Base-by-base conservation (phyloP, 2,888 invertebrate species). In the Sabatieria punctata region DNA sequence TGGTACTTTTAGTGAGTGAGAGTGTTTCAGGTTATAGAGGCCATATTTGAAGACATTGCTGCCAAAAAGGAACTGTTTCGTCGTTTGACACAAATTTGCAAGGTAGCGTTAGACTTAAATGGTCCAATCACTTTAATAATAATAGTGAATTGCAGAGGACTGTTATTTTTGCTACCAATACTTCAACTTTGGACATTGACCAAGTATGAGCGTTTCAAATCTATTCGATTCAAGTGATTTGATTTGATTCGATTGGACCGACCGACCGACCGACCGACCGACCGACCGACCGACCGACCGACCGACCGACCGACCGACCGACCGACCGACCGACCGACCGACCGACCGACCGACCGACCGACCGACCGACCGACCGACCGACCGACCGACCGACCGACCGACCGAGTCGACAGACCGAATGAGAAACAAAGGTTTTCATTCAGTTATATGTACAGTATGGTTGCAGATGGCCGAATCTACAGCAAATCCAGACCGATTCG, bases 101-200 rank as follows among this genome's bases (percentile, higher is more conserved):
- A 61, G 47, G 54, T 58, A n/a, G n/a, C n/a, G n/a, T n/a, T n/a
- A n/a, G n/a, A n/a, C n/a, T n/a, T n/a, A n/a, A n/a, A n/a, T n/a
- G n/a, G n/a, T n/a, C n/a, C n/a, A n/a, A n/a, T n/a, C n/a, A n/a
- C n/a, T n/a, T n/a, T n/a, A n/a, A n/a, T n/a, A n/a, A n/a, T n/a
- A n/a, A n/a, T n/a, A n/a, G n/a, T n/a, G n/a, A n/a, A n/a, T n/a
- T n/a, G n/a, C n/a, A n/a, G n/a, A n/a, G n/a, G 13, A 51, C 54
- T 4, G 56, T 65, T n/a, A 54, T 67, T 19, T 55, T 69, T 23
- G 65, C 64, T 50, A 56, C 65, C 11, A 69, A 68, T 48, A 68
- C 68, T 8, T 68, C 68, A 1, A 62, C 63, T 37, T 52, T 69
- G 21, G 60, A 65, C 46, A 65, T 69, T 47, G 63, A 68, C 49